Percentiles rank a stretch among this genome's conserved stretches.
Evolutionary conservation across 2,888 invertebrate species (phyloP).

Genomic region (Tenthredo livida): DNA sequence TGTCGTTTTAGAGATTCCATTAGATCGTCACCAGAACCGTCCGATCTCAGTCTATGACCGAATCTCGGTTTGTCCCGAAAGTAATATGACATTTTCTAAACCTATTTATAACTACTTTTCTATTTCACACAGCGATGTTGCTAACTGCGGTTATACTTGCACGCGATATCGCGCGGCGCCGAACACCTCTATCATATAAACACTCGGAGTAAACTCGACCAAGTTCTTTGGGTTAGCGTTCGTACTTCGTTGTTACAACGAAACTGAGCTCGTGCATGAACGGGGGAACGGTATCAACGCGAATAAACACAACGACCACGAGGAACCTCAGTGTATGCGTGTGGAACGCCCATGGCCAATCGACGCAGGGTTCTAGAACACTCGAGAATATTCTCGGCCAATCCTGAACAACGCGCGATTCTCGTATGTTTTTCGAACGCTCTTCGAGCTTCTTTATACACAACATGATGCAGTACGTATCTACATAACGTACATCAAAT

Average conservation of each 20-base stretch:
- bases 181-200: constrained; percentile 12
- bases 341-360: background rate
- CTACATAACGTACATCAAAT: background rate
- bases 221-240: background rate
- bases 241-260: constrained; percentile 20
- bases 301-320: background rate
- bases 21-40: constrained; percentile 72
- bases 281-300: background rate
- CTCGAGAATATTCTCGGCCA: constrained; percentile 10
- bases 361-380: background rate
- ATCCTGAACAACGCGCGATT: background rate
- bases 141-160: background rate
- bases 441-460: background rate
- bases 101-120: background rate
- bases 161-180: background rate
- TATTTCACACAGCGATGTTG: background rate
- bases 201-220: background rate
- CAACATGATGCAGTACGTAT: background rate
- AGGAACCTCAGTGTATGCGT: background rate
- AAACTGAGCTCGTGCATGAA: background rate
- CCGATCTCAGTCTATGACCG: constrained; percentile 68
- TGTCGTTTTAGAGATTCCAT: constrained; percentile 73
- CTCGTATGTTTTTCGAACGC: constrained; percentile 1
- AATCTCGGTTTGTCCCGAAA: constrained; percentile 74
- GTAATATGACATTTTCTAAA: constrained; percentile 71